Conservation (phyloP, 2,797 vertebrate species). For the Echeneis naucrates region DNA sequence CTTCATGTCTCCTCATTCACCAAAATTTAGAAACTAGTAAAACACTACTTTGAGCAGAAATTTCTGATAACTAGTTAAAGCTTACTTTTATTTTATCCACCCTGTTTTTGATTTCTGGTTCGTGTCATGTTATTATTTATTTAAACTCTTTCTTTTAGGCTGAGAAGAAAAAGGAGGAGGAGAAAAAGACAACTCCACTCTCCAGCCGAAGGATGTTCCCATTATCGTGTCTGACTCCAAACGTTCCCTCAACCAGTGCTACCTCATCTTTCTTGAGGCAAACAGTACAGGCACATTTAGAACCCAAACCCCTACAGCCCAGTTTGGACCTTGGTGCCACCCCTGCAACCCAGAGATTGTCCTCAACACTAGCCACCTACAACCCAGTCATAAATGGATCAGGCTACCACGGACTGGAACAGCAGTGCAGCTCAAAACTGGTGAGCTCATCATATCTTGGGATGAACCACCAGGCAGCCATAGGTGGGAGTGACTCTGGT, state of each 20-base stretch:
- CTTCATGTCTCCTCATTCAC: slow-evolving; percentile 35
- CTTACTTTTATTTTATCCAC: slow-evolving; percentile 22
- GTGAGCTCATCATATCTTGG: slow-evolving; percentile 76
- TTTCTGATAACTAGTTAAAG: slow-evolving; percentile 6
- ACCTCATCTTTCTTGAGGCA: slow-evolving; percentile 86
- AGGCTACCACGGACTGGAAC: slow-evolving; percentile 80
- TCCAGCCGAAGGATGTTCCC: slow-evolving; percentile 86
- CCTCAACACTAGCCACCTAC: slow-evolving; percentile 76
- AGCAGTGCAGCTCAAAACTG: slow-evolving; percentile 68
- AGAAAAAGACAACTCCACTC: slow-evolving; percentile 84
- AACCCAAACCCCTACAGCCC: slow-evolving; percentile 75
- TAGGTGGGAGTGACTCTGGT: slow-evolving; percentile 70
- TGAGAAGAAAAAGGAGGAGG: slow-evolving; percentile 88
- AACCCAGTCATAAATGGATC: slow-evolving; percentile 83
- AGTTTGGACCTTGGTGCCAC: slow-evolving; percentile 73
- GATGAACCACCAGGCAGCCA: slow-evolving; percentile 73
- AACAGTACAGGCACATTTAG: slow-evolving; percentile 83
- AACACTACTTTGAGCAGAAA: slow-evolving; percentile 30
- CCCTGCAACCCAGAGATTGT: slow-evolving; percentile 72
- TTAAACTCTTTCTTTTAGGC: slow-evolving; percentile 71
- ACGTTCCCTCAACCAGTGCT: slow-evolving; percentile 78
- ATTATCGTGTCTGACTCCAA: slow-evolving; percentile 85
- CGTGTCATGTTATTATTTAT: slow-evolving; percentile 42
- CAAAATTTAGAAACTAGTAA: slow-evolving; percentile 28
- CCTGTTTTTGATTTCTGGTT: slow-evolving; percentile 11